These are phyloP conservation scores for Lucinisca nassula DNA, from an alignment of 2,888 invertebrate species.

Conservation along the genomic window DNA sequence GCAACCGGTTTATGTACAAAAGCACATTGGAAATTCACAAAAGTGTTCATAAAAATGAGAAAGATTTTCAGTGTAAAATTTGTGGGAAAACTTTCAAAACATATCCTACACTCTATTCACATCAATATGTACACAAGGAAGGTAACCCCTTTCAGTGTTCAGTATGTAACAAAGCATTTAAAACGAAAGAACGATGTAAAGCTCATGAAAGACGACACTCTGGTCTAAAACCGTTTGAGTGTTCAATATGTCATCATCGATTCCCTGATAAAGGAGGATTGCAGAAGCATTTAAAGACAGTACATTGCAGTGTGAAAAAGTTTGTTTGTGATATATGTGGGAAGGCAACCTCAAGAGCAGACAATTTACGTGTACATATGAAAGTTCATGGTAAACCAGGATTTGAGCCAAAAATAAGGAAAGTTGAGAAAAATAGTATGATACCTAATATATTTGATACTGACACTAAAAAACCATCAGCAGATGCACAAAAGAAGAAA, in stretches of 20 bases:
- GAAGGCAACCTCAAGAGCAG: conserved; percentile 81
- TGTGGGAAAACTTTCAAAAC: conserved; percentile 85
- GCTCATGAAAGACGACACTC: conserved; percentile 84
- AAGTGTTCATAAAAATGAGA: conserved; percentile 79
- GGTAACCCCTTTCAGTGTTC: conserved; percentile 79
- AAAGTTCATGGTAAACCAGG: conserved; percentile 73
- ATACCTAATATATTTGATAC: background rate
- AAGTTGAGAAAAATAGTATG: background rate
- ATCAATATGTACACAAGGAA: conserved; percentile 81
- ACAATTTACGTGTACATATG: conserved; percentile 84
- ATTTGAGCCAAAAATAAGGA: background rate
- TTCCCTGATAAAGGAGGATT: conserved; percentile 86
- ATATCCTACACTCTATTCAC: conserved; percentile 84
- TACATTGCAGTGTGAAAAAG: conserved; percentile 80
- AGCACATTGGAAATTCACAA: conserved; percentile 83
- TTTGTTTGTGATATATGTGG: conserved; percentile 84
- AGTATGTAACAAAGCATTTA: conserved; percentile 83
- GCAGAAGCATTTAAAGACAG: conserved; percentile 83
- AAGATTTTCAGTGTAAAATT: conserved; percentile 76
- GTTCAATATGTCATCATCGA: conserved; percentile 79
- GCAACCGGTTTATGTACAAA: conserved; percentile 82
- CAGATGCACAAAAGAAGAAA: background rate
- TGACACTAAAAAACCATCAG: background rate
- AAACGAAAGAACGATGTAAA: conserved; percentile 82
- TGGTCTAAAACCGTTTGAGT: conserved; percentile 78